Evolutionary conservation across 1,140 invertebrate species (phyloP).

Genomic region (Solenopsis fugax): DNA sequence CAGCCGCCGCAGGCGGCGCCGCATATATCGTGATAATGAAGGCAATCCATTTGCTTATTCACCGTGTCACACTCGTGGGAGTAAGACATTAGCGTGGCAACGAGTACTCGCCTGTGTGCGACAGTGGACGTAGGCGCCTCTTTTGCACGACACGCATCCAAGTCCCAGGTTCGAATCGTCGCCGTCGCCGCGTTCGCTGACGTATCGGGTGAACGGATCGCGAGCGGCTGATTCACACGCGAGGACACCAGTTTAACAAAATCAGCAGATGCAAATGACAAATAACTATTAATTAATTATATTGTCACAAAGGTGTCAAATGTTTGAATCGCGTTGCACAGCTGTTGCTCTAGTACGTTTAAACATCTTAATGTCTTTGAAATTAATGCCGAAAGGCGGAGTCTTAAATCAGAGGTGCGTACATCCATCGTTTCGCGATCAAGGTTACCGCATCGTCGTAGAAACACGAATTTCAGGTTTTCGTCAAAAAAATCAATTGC

Average conservation of each 20-base stretch:
- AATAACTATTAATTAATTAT: too few relatives aligned
- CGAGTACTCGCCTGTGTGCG: neutral
- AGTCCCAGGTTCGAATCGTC: conserved; percentile 1
- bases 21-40: conserved; percentile 73
- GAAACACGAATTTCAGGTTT: conserved; percentile 74
- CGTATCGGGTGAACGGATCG: conserved; percentile 41
- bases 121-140: conserved; percentile 70
- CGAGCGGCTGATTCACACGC: conserved; percentile 2
- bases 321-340: neutral
- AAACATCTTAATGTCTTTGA: neutral
- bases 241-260: neutral
- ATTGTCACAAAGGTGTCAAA: neutral
- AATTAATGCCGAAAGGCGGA: neutral
- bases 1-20: conserved; percentile 55
- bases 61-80: conserved; percentile 72
- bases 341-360: neutral
- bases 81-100: conserved; percentile 69
- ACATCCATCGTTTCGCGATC: conserved; percentile 25
- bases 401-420: conserved; percentile 3
- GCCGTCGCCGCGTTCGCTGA: neutral
- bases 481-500: conserved; percentile 63
- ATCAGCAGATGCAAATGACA: neutral
- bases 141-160: conserved; percentile 58
- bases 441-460: conserved; percentile 17
- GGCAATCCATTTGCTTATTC: conserved; percentile 74